Base-by-base conservation (phyloP, 2,888 invertebrate species). In the Asteroscopus sphinx region DNA sequence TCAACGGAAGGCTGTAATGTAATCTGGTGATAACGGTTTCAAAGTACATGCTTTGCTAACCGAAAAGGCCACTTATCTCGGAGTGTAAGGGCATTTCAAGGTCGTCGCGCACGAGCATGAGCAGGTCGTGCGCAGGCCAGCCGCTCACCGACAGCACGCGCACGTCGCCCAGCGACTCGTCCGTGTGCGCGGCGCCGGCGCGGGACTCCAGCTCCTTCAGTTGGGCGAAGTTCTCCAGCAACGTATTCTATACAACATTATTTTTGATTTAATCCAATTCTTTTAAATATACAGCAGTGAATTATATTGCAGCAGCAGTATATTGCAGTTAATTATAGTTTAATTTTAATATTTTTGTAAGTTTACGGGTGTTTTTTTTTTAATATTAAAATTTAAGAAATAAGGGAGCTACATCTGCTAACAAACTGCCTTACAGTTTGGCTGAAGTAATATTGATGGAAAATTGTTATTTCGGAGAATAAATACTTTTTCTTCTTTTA, bases 71-170 rank as follows among this genome's bases (percentile, higher is more conserved):
- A 55, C 73, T 81, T 56, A 87, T 81, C 45, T 91, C 89, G 0
- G 81, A 68, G 55, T 81, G 77, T 49, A 77, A 17, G 7, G 83
- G 79, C 68, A 79, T 56, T 13, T 81, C 72, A 15, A 85, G 63
- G 64, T 90, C 88, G 17, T 87, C 84, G 5, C 89, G 81, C 7
- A 91, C 64, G 1, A 91, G 81, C 55, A 92, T 68, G 26, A 92
- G 78, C 51, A 93, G 74, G 63, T 93, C 92, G 51, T 92, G 88
- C 0, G 90, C 86, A 0, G 91, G 86, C 93, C 93, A 93, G 28
- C 77, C 74, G 26, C 80, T 89, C 36, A 95, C 84, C 1, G 94
- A 92, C 41, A 95, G 68, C 5, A 89, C 68, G 1, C 91, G 85
- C 3, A 95, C 73, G 2, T 92, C 91, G 0, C 87, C 83, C 13